These are phyloP conservation scores for Acleris holmiana DNA, from an alignment of 2,888 invertebrate species.

Conservation along the genomic window DNA sequence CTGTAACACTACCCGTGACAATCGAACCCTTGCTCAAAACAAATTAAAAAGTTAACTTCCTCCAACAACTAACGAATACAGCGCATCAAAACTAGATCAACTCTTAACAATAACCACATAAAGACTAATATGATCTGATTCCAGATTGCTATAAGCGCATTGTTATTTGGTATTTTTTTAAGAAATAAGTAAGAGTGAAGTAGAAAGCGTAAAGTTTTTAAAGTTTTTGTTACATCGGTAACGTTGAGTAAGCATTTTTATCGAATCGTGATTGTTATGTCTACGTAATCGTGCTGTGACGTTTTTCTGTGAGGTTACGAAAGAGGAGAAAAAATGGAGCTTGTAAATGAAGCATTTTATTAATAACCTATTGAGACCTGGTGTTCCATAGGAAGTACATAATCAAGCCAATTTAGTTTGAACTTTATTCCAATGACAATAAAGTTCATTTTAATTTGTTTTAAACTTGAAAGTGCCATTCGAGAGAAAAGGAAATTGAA, in stretches of 20 bases:
- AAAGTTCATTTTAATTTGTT: too few relatives aligned
- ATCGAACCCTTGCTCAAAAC: constrained; percentile 49
- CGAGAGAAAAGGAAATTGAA: too few relatives aligned
- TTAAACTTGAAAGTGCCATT: too few relatives aligned
- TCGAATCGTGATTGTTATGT: constrained; percentile 24
- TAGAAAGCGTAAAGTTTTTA: constrained; percentile 33
- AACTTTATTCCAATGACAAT: too few relatives aligned
- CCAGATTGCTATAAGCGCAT: not conserved
- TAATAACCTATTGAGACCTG: too few relatives aligned
- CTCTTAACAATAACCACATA: not conserved
- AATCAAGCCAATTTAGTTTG: too few relatives aligned
- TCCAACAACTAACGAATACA: constrained; percentile 17
- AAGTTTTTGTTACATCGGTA: constrained; percentile 25
- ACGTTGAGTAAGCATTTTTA: constrained; percentile 34
- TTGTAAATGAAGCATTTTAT: too few relatives aligned
- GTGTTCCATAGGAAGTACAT: too few relatives aligned
- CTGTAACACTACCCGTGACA: constrained; percentile 50
- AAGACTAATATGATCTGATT: not conserved
- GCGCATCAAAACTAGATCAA: not conserved
- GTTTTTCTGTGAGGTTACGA: constrained; percentile 14
- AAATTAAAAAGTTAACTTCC: constrained; percentile 49
- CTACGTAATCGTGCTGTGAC: constrained; percentile 21
- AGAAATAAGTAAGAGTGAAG: constrained; percentile 34
- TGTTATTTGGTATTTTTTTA: constrained; percentile 8
- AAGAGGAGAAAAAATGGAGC: not conserved